Evolutionary conservation across 2,797 vertebrate genomes (phyloP).

Genomic region (Micropoecilia bifurca): DNA sequence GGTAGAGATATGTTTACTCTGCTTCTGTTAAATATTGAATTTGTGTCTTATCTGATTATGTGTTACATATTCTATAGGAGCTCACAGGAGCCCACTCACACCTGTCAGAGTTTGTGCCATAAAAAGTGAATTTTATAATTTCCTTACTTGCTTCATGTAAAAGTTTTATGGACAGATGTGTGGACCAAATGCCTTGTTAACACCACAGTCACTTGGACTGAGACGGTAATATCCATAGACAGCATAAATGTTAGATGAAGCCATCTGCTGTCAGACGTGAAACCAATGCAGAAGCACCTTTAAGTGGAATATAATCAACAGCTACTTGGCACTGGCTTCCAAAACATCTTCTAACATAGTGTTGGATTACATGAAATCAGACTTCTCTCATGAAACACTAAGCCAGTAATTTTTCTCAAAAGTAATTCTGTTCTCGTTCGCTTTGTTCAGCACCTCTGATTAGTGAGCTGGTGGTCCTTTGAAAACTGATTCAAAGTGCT

Average conservation of each 20-base stretch:
- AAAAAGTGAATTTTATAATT: constrained; percentile 16
- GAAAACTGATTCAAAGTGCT: constrained; percentile 8
- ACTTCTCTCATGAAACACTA: neutral
- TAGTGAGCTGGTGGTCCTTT: neutral
- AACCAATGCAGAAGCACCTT: constrained; percentile 6
- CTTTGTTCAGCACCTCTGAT: neutral
- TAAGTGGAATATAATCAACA: constrained; percentile 3
- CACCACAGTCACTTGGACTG: neutral
- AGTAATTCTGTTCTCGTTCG: neutral
- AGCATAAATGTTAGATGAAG: constrained; percentile 1
- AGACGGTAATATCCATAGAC: neutral
- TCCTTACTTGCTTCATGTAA: neutral
- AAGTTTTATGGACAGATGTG: neutral
- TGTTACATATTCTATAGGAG: constrained; percentile 26
- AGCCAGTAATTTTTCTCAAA: constrained; percentile 5
- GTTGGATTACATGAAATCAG: constrained; percentile 6
- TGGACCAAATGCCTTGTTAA: neutral
- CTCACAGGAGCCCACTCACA: constrained; percentile 14
- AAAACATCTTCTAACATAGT: neutral
- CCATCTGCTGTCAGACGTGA: constrained; percentile 7
- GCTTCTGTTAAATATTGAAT: constrained; percentile 59
- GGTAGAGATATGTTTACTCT: constrained; percentile 48
- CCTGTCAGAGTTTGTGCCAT: constrained; percentile 1
- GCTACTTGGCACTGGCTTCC: neutral
- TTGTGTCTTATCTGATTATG: constrained; percentile 44